Conservation (phyloP, 2,113 vertebrate species). For the Accipiter virgatus region DNA sequence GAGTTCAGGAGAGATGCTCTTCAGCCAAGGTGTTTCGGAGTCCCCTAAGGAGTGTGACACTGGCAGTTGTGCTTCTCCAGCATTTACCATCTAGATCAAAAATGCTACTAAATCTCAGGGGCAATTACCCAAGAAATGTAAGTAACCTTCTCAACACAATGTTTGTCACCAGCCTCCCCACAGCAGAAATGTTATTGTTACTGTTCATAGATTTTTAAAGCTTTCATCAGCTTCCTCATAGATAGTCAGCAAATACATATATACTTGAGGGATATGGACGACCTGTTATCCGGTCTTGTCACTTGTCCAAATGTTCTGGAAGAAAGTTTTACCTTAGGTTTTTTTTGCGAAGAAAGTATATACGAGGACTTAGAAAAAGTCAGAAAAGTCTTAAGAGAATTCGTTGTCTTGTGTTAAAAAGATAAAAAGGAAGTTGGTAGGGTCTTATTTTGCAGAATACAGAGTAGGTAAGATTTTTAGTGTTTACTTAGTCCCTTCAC, state of each 20-base stretch:
- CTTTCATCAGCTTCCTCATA: background rate
- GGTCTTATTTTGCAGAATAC: conserved; percentile 8
- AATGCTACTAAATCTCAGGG: background rate
- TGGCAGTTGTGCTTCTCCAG: background rate
- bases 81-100: background rate
- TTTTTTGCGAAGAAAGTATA: conserved; percentile 3
- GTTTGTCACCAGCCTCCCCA: background rate
- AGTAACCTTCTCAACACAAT: background rate
- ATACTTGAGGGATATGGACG: background rate
- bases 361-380: background rate
- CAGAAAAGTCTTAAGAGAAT: conserved; percentile 18
- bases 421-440: background rate
- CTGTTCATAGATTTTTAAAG: background rate
- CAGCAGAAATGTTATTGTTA: background rate
- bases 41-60: background rate
- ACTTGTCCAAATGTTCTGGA: background rate
- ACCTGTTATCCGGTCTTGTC: background rate
- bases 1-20: background rate
- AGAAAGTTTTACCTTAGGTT: background rate
- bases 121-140: background rate
- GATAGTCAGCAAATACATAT: background rate
- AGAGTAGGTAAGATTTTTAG: background rate
- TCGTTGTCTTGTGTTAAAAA: background rate
- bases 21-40: rapidly evolving
- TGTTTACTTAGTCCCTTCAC: background rate